A percentile compares a stretch with the other conserved stretches of the same genome.
Conservation (phyloP, 2,113 vertebrate genomes). For the Aspidoscelis tigris region DNA sequence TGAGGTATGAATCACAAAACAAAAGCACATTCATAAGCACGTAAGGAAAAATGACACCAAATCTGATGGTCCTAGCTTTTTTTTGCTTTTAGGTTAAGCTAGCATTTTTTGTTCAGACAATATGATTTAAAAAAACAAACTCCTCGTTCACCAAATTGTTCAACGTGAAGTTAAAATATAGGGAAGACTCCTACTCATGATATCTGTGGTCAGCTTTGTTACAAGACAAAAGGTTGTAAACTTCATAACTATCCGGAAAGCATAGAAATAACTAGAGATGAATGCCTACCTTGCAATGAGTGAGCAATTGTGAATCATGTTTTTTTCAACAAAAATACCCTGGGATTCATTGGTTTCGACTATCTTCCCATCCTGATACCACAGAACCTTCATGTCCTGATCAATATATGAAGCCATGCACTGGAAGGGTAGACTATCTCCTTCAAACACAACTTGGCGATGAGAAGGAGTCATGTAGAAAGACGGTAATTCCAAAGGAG, state of each 20-base stretch:
- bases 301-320: conserved; percentile 96
- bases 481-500: conserved; percentile 92
- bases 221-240: neutral
- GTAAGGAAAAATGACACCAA: too few species aligned
- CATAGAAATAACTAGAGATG: neutral
- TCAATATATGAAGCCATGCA: conserved; percentile 95
- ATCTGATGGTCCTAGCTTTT: too few species aligned
- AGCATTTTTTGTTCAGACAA: too few species aligned
- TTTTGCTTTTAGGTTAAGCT: too few species aligned
- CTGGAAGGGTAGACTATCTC: conserved; percentile 95
- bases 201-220: too few species aligned
- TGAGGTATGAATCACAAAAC: too few species aligned
- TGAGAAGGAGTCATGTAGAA: conserved; percentile 96
- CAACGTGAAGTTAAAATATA: too few species aligned
- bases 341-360: conserved; percentile 91
- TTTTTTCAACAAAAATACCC: conserved; percentile 95
- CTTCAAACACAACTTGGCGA: conserved; percentile 95
- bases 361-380: conserved; percentile 95
- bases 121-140: too few species aligned
- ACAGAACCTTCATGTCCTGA: conserved; percentile 96
- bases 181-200: too few species aligned
- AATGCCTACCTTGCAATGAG: conserved; percentile 90
- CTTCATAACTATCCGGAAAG: too few species aligned
- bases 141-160: too few species aligned
- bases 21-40: too few species aligned